Base-by-base conservation (phyloP, 2,797 vertebrate genomes). In the Melanogrammus aeglefinus region DNA sequence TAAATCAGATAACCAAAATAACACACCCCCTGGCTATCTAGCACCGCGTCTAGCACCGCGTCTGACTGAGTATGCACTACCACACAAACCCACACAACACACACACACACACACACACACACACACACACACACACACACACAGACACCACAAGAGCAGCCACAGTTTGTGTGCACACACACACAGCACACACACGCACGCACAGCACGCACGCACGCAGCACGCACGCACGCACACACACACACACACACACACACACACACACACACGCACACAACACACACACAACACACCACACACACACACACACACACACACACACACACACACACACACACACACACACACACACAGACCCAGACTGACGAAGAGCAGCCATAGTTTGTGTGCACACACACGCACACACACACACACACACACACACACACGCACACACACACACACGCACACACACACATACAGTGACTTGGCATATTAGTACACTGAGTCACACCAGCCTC, bases 401-500 rank as follows among this genome's bases (percentile, higher is more conserved):
- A 29, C 70, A 71, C 9, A 44, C 41, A 14, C 41, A 44, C 41
- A 16, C 41, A 44, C 6, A 66, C 21, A 71, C 70, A 33, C 70
- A 71, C 9, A 29, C 31, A 71, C 27, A 29, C 70, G 33, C 9
- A 44, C 41, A 14, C 41, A 44, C 41, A 16, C 41, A 44, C 41
- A 44, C 77, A 86, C 73, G 83, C 44, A 47, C 4, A 12, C 13
- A 77, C 51, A 44, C 76, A 44, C 63, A 72, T 63, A 73, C 75
- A 71, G 84, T 44, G 69, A 76, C 51, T 74, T 84, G 35, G 70
- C 76, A 88, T 88, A 86, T 87, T 86, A 77, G 18, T 14, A 41
- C 79, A 74, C 79, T 91, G 82, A 87, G 84, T 93, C 91, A 92
- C 85, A 79, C 9, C 69, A 47, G 47, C 9, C 1, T 31, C 84